Percentiles rank a stretch among this genome's conserved stretches.
These are phyloP conservation scores for Helicolenus hilgendorfi DNA, from an alignment of 2,797 vertebrate species.

Conservation along the genomic window DNA sequence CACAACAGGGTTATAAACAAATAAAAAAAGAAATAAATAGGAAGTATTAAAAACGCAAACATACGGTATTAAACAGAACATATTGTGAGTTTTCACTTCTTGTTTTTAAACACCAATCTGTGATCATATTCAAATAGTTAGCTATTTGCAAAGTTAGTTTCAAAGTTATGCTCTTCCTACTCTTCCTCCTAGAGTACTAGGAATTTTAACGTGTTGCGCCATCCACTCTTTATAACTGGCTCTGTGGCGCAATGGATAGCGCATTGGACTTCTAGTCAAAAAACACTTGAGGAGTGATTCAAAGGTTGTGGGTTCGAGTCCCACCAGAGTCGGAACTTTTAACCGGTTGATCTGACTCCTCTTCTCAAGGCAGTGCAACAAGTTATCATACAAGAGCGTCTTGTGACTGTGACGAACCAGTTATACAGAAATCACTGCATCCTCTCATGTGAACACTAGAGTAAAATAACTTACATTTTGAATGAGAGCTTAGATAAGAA, in stretches of 20 bases:
- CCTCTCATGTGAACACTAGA: no score
- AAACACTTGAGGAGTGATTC: slow-evolving; percentile 51
- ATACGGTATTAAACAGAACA: background rate
- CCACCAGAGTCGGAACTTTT: slow-evolving; percentile 64
- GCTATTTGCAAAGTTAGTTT: no score
- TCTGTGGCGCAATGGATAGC: slow-evolving; percentile 99
- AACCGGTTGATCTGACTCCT: background rate
- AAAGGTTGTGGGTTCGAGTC: slow-evolving; percentile 87
- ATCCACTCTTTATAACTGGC: slow-evolving; percentile 78
- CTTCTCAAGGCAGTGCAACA: no score
- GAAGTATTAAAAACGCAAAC: background rate
- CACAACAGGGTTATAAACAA: no score
- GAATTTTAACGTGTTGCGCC: no score
- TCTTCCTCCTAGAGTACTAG: no score
- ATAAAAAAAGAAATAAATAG: no score
- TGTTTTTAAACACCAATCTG: background rate
- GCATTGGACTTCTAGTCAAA: slow-evolving; percentile 97
- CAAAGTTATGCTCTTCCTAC: no score
- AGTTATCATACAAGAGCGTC: no score
- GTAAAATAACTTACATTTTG: no score
- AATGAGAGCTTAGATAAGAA: background rate
- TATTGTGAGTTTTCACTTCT: background rate
- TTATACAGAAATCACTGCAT: no score
- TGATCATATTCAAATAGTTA: background rate
- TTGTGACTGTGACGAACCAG: no score